Evolutionary conservation across 2,113 vertebrate genomes (phyloP).

Genomic region (Catharus minimus): DNA sequence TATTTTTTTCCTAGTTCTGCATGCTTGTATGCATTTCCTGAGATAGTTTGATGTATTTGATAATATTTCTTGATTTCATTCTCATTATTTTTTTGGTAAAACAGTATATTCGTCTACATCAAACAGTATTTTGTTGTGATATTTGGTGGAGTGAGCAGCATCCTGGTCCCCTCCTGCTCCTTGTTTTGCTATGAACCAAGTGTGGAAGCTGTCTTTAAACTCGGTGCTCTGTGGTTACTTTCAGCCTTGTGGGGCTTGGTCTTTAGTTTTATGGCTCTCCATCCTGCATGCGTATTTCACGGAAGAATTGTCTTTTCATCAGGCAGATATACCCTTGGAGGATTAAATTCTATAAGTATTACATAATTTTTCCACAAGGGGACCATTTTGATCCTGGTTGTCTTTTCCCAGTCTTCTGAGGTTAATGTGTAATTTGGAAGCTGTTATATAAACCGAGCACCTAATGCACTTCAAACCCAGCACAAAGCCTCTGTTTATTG

Average conservation of each 20-base stretch:
- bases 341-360: slow-evolving; percentile 20
- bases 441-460: slow-evolving; percentile 26
- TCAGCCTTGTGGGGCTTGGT: neutral
- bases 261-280: neutral
- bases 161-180: fast-evolving
- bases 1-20: neutral
- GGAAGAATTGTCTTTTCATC: neutral
- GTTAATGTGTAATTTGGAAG: slow-evolving; percentile 59
- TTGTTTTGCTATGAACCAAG: neutral
- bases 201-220: neutral
- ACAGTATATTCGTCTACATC: neutral
- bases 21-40: neutral
- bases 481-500: slow-evolving; percentile 18
- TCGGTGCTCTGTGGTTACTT: neutral
- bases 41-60: neutral
- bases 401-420: slow-evolving; percentile 52
- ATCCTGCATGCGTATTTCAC: neutral
- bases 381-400: slow-evolving; percentile 38
- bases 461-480: slow-evolving; percentile 12
- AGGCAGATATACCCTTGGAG: neutral
- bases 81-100: neutral
- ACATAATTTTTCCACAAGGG: slow-evolving; percentile 30
- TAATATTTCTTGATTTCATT: neutral
- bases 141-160: fast-evolving
- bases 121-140: neutral